Evolutionary conservation across 2,113 vertebrate species (phyloP).

Genomic region (Muntiacus muntjak): DNA sequence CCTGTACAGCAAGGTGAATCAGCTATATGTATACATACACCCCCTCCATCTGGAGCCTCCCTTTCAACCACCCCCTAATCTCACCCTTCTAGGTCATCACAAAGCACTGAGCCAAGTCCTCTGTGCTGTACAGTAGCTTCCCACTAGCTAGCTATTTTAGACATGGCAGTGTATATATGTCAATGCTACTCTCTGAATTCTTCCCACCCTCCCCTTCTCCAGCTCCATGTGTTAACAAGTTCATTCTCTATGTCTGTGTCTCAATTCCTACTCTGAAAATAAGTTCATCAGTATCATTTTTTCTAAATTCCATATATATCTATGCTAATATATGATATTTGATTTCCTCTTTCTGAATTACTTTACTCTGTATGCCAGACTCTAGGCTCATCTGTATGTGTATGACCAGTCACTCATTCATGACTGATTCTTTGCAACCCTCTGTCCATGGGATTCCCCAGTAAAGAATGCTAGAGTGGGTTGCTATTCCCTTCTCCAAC

Average conservation of each 20-base stretch:
- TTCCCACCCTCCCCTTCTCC: background rate
- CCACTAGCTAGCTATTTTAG: background rate
- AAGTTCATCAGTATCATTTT: background rate
- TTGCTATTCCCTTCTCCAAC: background rate
- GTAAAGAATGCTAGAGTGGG: background rate
- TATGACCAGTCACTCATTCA: background rate
- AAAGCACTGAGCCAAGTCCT: background rate
- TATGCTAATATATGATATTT: background rate
- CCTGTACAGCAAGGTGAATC: background rate
- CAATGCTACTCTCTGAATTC: background rate
- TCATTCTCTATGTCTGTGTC: background rate
- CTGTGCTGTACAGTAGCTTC: background rate
- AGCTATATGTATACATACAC: background rate
- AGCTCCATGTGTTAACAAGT: background rate
- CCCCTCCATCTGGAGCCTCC: background rate
- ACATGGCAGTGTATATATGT: background rate
- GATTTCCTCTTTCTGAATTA: background rate
- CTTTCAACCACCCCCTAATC: background rate
- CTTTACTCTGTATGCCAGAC: background rate
- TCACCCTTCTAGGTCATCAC: background rate
- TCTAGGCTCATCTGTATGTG: background rate
- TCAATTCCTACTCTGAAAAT: background rate
- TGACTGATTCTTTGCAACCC: background rate
- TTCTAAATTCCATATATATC: background rate
- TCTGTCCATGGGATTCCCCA: background rate